Percentiles rank a stretch among this genome's conserved stretches.
These are phyloP conservation scores for Bucorvus abyssinicus DNA, from an alignment of 2,797 vertebrate genomes.

Conservation along the genomic window DNA sequence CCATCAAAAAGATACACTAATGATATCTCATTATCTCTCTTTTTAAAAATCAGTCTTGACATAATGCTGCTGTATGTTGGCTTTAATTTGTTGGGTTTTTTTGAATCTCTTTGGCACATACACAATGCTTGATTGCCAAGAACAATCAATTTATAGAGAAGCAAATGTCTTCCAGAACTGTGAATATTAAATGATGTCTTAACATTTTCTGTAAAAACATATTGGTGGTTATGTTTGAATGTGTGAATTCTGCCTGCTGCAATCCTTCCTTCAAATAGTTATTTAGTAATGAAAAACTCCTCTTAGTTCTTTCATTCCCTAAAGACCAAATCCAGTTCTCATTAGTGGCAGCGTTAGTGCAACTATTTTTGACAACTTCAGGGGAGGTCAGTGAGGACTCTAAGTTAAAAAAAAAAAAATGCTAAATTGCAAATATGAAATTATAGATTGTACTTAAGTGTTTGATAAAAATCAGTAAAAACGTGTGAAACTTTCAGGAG, in stretches of 20 bases:
- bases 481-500: neutral
- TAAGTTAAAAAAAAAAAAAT: neutral
- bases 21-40: neutral
- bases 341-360: neutral
- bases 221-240: conserved; percentile 32
- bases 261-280: neutral
- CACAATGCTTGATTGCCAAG: conserved; percentile 13
- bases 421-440: neutral
- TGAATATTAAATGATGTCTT: conserved; percentile 50
- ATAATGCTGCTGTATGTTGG: conserved; percentile 29
- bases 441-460: neutral
- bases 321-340: neutral
- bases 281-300: conserved; percentile 15
- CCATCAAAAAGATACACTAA: neutral
- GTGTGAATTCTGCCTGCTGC: neutral
- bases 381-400: neutral
- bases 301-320: neutral
- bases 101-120: neutral
- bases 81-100: conserved; percentile 16
- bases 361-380: neutral
- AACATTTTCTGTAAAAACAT: conserved; percentile 47
- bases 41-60: conserved; percentile 49
- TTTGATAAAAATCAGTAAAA: neutral
- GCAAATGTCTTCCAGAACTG: conserved; percentile 5
- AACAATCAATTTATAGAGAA: conserved; percentile 38